A percentile compares a stretch with the other conserved stretches of the same genome.
Evolutionary conservation across 2,888 invertebrate genomes (phyloP).

Genomic region (Chymomyza amoena): DNA sequence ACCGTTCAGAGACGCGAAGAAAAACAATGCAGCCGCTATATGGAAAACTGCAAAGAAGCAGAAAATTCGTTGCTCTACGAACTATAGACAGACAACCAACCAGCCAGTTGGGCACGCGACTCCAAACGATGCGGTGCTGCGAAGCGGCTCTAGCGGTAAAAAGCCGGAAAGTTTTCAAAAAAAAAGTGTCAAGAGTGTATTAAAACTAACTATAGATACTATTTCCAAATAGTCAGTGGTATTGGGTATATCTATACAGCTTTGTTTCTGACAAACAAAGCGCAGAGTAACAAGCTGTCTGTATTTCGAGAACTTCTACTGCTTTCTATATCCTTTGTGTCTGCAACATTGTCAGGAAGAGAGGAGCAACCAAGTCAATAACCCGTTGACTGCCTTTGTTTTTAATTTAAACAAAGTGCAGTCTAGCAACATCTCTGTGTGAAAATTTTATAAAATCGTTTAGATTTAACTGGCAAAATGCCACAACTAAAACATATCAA

Average conservation of each 20-base stretch:
- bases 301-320: conserved; percentile 3
- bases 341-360: conserved; percentile 24
- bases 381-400: conserved; percentile 26
- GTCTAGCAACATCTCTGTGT: background rate
- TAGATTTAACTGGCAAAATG: background rate
- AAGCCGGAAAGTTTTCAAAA: background rate
- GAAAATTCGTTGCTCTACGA: background rate
- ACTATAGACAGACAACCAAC: conserved; percentile 34
- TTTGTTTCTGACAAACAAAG: background rate
- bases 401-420: background rate
- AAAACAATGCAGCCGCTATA: background rate
- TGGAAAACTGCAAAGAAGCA: conserved; percentile 6
- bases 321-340: conserved; percentile 37
- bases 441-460: background rate
- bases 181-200: conserved; percentile 5
- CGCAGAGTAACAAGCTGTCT: background rate
- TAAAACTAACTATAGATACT: conserved; percentile 2
- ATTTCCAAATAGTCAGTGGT: background rate
- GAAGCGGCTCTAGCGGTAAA: background rate
- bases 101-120: conserved; percentile 61
- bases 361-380: conserved; percentile 22
- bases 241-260: background rate
- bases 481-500: conserved; percentile 54
- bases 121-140: conserved; percentile 46
- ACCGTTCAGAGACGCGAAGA: background rate